phyloP scores from a whole-genome alignment of 2,888 invertebrate genomes.

The Muschampia plurimacula region DNA sequence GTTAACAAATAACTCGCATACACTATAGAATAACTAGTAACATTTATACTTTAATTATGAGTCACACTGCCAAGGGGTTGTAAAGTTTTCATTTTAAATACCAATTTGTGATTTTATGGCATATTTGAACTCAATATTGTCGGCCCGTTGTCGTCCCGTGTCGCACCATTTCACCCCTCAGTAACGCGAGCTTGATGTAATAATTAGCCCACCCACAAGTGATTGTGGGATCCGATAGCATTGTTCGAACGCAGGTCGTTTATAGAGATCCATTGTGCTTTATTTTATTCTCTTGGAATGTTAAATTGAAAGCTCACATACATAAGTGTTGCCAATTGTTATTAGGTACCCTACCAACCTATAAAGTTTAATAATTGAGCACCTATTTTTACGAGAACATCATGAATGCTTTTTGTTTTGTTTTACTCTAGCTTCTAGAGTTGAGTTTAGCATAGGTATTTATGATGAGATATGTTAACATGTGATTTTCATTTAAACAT shows the following conservation, averaged over 20 bases:
- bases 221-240: constrained; percentile 62
- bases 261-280: constrained; percentile 46
- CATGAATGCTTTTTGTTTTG: no score
- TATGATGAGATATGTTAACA: no score
- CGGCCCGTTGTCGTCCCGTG: constrained; percentile 33
- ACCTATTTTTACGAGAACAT: no score
- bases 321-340: constrained; percentile 36
- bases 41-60: not conserved
- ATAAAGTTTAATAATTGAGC: no score
- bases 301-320: constrained; percentile 36
- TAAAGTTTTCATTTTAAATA: constrained; percentile 30
- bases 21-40: not conserved
- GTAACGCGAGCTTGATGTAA: constrained; percentile 56
- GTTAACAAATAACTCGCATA: not conserved
- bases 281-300: constrained; percentile 37
- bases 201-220: constrained; percentile 63
- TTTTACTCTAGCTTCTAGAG: no score
- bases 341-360: not conserved
- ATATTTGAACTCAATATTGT: constrained; percentile 40
- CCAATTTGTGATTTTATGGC: constrained; percentile 32
- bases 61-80: not conserved
- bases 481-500: no score
- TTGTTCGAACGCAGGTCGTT: constrained; percentile 51
- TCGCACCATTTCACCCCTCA: constrained; percentile 38
- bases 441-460: no score